These are phyloP conservation scores for Melikaiella ostensackeni DNA, from an alignment of 2,888 invertebrate genomes.

Conservation along the genomic window DNA sequence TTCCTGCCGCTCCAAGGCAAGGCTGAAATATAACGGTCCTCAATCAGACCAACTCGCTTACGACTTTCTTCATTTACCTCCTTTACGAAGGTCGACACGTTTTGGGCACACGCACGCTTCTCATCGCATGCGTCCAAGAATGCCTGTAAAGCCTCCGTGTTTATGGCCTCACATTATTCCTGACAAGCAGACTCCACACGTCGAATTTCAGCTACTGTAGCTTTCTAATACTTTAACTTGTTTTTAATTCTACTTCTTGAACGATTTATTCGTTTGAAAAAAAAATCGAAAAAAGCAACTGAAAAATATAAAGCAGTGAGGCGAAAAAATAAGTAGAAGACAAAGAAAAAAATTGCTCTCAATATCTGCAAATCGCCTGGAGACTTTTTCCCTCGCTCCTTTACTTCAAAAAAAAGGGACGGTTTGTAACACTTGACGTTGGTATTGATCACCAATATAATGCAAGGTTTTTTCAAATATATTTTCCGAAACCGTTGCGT, in stretches of 20 bases:
- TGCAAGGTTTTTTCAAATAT: too few species aligned
- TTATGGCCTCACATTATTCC: constrained; percentile 1
- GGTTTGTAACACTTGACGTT: too few species aligned
- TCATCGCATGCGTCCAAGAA: constrained; percentile 1
- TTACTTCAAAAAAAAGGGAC: too few species aligned
- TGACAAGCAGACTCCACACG: constrained; percentile 30
- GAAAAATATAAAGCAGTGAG: too few species aligned
- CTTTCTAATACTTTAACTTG: neutral
- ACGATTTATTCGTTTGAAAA: too few species aligned
- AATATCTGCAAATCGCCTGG: too few species aligned
- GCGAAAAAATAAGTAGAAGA: too few species aligned
- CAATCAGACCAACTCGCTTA: constrained; percentile 31
- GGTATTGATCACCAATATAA: too few species aligned
- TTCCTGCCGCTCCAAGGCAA: constrained; percentile 1
- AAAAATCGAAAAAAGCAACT: too few species aligned
- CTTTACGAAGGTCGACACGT: constrained; percentile 13
- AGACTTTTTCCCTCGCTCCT: too few species aligned
- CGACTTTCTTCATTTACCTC: constrained; percentile 17
- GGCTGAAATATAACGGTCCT: constrained; percentile 36
- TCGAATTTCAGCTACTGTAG: constrained; percentile 21
- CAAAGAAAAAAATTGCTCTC: too few species aligned
- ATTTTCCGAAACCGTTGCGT: too few species aligned
- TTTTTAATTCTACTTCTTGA: neutral
- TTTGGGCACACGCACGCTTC: constrained; percentile 20
- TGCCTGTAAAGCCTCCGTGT: constrained; percentile 16